phyloP scores from a whole-genome alignment of 2,888 invertebrate species.

The Deroplatys truncata region DNA sequence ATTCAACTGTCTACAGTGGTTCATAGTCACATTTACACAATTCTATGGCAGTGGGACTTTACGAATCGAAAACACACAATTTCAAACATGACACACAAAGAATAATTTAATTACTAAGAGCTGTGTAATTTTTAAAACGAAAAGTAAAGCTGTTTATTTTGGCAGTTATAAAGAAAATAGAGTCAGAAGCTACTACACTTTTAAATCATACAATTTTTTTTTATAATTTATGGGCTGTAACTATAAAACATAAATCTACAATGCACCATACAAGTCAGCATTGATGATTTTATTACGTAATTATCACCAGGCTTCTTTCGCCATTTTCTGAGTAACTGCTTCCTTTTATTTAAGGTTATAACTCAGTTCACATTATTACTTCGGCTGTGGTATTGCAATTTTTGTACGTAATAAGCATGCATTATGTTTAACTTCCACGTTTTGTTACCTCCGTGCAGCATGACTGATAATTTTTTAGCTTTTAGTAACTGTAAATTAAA shows the following conservation, averaged over 20 bases:
- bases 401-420: background rate
- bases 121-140: background rate
- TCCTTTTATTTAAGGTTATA: background rate
- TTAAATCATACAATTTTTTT: too few species aligned
- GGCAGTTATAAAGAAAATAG: background rate
- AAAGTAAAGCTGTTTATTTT: background rate
- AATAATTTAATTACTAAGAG: background rate
- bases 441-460: background rate
- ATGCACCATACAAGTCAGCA: too few species aligned
- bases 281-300: too few species aligned
- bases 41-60: background rate
- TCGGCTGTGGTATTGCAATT: background rate
- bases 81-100: background rate
- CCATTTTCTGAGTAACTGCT: background rate
- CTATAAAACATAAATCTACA: background rate
- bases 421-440: background rate
- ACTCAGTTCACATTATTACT: background rate
- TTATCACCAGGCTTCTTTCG: too few species aligned
- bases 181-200: background rate
- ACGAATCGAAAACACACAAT: background rate
- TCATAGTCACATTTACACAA: background rate
- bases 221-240: background rate
- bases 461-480: background rate
- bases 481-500: background rate
- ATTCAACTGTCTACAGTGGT: background rate